These are phyloP conservation scores for Oopsacas minuta DNA, from an alignment of 37 sponge, comb jelly and placozoan species.

Conservation along the genomic window DNA sequence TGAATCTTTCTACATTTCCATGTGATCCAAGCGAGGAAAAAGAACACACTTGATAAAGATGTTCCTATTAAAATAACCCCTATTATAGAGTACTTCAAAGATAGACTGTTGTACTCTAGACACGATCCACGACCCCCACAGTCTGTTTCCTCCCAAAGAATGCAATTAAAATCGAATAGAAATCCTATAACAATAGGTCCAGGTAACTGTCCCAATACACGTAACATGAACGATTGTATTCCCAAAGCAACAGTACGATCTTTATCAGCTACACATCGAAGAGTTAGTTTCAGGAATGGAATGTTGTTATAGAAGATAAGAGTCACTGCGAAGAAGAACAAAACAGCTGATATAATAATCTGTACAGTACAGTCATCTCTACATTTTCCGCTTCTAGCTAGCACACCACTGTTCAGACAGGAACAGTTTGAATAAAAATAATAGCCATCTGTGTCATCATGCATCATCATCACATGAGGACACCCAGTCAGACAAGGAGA, in stretches of 20 bases:
- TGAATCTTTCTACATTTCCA: not conserved
- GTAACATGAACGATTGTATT: not conserved
- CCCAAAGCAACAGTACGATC: constrained; percentile 22
- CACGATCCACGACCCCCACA: constrained; percentile 27
- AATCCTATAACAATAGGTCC: constrained; percentile 26
- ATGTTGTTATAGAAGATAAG: not conserved
- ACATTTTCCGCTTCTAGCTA: not conserved
- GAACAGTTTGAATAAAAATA: not conserved
- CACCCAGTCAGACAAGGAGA: constrained; percentile 32
- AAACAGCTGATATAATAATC: not conserved
- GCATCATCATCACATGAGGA: not conserved
- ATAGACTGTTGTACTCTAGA: constrained; percentile 23
- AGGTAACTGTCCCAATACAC: constrained; percentile 22
- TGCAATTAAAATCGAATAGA: constrained; percentile 25
- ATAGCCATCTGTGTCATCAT: too few relatives aligned
- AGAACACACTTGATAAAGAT: not conserved
- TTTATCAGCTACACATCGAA: constrained; percentile 24
- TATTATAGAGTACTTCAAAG: not conserved
- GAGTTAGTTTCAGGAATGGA: not conserved
- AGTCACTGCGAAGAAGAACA: not conserved
- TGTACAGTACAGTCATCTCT: not conserved
- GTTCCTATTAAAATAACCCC: not conserved
- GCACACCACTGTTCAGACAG: not conserved
- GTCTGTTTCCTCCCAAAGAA: constrained; percentile 23
- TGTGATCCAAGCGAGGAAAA: constrained; percentile 2